These are phyloP conservation scores for Setipinna tenuifilis DNA, from an alignment of 2,797 vertebrate genomes.

Conservation along the genomic window DNA sequence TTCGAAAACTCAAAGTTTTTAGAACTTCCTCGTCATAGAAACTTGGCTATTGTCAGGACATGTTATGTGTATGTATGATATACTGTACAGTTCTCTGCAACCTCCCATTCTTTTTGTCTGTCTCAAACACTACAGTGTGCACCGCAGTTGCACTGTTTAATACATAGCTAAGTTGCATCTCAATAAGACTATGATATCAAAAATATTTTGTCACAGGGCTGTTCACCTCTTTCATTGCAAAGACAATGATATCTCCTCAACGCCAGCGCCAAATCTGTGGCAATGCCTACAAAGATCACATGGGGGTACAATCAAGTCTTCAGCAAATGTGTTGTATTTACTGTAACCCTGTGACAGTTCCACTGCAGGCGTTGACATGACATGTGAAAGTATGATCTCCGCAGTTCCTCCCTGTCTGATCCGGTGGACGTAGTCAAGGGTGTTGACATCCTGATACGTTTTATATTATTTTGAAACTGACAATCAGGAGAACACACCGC, in stretches of 20 bases:
- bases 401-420: conserved; percentile 27
- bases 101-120: not conserved
- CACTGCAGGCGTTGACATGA: conserved; percentile 49
- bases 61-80: not conserved
- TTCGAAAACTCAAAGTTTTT: too few species aligned
- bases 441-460: conserved; percentile 69
- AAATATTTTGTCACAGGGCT: not conserved
- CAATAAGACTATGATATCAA: not conserved
- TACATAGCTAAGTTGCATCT: not conserved
- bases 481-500: conserved; percentile 45
- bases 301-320: conserved; percentile 1
- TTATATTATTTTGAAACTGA: conserved; percentile 63
- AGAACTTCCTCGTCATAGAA: too few species aligned
- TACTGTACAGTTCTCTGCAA: not conserved
- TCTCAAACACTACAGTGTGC: not conserved
- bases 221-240: not conserved
- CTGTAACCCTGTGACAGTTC: not conserved
- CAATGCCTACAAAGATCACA: not conserved
- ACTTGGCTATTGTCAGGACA: not conserved
- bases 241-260: not conserved
- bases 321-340: not conserved
- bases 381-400: conserved; percentile 50
- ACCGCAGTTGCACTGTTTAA: not conserved
- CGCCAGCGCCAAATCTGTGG: not conserved
- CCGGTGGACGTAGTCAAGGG: conserved; percentile 44